Base-by-base conservation (phyloP, 2,888 invertebrate species). In the Osmoderma eremita region DNA sequence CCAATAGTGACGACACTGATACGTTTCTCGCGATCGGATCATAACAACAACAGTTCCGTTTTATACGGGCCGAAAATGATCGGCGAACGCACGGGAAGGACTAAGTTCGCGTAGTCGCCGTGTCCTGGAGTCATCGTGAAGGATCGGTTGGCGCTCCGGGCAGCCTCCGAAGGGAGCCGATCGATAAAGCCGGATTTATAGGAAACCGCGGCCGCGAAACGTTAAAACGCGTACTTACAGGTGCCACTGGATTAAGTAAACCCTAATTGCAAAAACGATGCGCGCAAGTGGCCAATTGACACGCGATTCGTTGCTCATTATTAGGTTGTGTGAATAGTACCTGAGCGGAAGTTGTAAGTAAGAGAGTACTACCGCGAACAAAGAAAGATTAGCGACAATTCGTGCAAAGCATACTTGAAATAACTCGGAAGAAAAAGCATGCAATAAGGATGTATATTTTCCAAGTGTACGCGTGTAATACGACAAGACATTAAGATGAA, bases 111-210 rank as follows among this genome's bases (percentile, higher is more conserved):
- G 45, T 36, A 30, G 30, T 54, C 42, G 41, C 18, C 38, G 53
- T 63, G 67, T 74, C 77, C 75, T 72, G 73, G 65, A 69, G 69
- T 64, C 54, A 66, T 74, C 75, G 75, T 72, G 58, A 48, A 70
- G 67, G 68, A 73, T 77, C 78, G 79, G 74, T 54, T 20, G n/a
- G 24, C 70, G 71, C 74, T 75, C 76, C 77, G 76, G 76, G 72
- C 76, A 77, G 75, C 74, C 67, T 77, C 78, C 79, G 79, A 78
- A 69, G 73, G 77, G 77, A 78, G 72, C 78, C 77, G 79, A 78
- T 80, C 79, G 78, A 79, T 78, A 78, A 70, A 77, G 74, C 76
- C 70, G 66, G 69, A 73, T 72, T 72, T 71, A 69, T 72, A 71
- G 70, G 58, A 49, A 38, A 49, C 22, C 15, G 30, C 41, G 5